A percentile compares a stretch with the other conserved stretches of the same genome.
phyloP scores from a whole-genome alignment of 2,888 invertebrate species.

The Plebejus anna region DNA sequence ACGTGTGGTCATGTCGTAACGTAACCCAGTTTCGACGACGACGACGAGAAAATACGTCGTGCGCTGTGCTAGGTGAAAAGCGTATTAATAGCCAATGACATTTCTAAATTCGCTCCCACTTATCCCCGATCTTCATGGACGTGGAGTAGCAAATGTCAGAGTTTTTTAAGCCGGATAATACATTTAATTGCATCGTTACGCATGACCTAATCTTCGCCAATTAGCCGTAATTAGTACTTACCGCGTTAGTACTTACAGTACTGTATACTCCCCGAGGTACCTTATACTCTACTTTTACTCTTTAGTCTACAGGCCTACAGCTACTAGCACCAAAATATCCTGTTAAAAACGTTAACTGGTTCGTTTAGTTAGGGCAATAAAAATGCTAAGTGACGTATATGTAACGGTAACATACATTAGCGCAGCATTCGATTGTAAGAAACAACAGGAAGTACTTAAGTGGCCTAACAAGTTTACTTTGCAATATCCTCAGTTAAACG shows the following conservation, averaged over 20 bases:
- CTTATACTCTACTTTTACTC: not conserved
- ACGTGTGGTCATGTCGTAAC: conserved; percentile 46
- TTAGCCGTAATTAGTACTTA: not conserved
- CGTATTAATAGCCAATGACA: conserved; percentile 62
- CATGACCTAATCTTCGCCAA: conserved; percentile 5
- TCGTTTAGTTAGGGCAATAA: conserved; percentile 1
- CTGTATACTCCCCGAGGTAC: not conserved
- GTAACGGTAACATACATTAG: conserved; percentile 1
- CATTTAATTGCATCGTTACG: not conserved
- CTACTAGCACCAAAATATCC: not conserved
- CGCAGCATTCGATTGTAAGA: conserved; percentile 12
- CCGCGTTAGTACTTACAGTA: not conserved
- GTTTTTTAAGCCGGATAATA: not conserved
- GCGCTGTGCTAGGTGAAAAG: conserved; percentile 42
- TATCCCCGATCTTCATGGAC: conserved; percentile 31
- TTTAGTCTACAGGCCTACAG: not conserved
- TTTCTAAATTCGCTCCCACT: conserved; percentile 49
- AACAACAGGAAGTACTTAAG: conserved; percentile 8
- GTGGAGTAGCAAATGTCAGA: not conserved
- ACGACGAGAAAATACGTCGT: conserved; percentile 47
- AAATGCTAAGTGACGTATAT: not conserved
- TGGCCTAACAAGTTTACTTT: conserved; percentile 10
- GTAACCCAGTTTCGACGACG: conserved; percentile 62
- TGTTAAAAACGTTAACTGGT: not conserved
- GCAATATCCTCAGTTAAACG: conserved; percentile 2